A percentile compares a stretch with the other conserved stretches of the same genome.
Evolutionary conservation across 2,113 vertebrate genomes (phyloP).

Genomic region (Erinaceus europaeus): DNA sequence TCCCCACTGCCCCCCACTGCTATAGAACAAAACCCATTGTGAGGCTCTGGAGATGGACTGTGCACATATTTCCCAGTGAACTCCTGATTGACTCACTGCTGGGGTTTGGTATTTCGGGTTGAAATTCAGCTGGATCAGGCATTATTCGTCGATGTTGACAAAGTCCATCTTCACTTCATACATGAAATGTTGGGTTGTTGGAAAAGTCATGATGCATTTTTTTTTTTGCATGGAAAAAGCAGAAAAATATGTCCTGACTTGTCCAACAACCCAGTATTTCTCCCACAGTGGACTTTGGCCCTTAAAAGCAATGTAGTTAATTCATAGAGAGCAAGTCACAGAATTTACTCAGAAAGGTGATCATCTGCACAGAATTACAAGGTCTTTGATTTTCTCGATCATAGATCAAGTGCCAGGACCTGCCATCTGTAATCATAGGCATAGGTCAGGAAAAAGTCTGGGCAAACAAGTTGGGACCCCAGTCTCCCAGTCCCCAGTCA

Average conservation of each 20-base stretch:
- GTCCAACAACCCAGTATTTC: too few relatives aligned
- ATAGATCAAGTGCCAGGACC: not conserved
- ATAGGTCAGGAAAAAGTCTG: not conserved
- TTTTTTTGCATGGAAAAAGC: too few relatives aligned
- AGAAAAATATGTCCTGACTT: too few relatives aligned
- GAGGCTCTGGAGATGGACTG: constrained; percentile 64
- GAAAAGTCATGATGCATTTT: too few relatives aligned
- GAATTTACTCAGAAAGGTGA: not conserved
- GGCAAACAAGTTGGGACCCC: not conserved
- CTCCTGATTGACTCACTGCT: constrained; percentile 68
- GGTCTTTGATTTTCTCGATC: not conserved
- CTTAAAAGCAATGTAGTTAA: not conserved
- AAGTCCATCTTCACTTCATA: not conserved
- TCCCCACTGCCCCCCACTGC: constrained; percentile 27
- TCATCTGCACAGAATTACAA: not conserved
- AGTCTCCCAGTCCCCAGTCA: not conserved
- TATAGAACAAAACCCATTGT: constrained; percentile 75
- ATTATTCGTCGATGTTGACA: constrained; percentile 69
- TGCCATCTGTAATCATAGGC: not conserved
- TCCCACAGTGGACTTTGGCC: not conserved
- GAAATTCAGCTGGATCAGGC: constrained; percentile 70
- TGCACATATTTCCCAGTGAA: constrained; percentile 64
- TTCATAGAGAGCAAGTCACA: constrained; percentile 21
- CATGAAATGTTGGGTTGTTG: too few relatives aligned
- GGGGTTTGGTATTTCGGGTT: constrained; percentile 79